Percentiles rank a stretch among this genome's conserved stretches.
These are phyloP conservation scores for Urocolius indicus DNA, from an alignment of 2,113 vertebrate species.

Conservation along the genomic window DNA sequence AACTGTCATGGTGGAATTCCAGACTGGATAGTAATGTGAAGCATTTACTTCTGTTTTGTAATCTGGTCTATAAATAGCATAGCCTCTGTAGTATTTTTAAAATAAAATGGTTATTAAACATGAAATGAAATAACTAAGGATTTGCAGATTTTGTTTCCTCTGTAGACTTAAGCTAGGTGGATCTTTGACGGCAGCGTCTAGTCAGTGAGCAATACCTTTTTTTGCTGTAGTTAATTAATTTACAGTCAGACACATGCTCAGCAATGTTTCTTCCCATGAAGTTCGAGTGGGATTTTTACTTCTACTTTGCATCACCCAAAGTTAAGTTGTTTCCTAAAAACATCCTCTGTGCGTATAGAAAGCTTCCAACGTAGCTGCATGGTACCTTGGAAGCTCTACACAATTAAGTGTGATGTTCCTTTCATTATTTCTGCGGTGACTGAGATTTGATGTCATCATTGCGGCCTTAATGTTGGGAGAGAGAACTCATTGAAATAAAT, in stretches of 20 bases:
- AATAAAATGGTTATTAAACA: not conserved
- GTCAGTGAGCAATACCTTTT: not conserved
- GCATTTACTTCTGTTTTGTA: not conserved
- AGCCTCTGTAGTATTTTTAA: not conserved
- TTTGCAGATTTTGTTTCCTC: not conserved
- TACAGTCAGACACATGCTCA: not conserved
- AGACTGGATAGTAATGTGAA: not conserved
- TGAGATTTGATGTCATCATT: not conserved
- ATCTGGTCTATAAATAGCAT: not conserved
- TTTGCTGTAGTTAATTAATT: not conserved
- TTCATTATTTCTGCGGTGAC: not conserved
- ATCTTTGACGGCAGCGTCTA: not conserved
- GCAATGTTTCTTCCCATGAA: not conserved
- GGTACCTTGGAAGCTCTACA: not conserved
- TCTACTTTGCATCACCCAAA: not conserved
- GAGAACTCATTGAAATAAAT: not conserved
- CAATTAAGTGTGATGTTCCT: not conserved
- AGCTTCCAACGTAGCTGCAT: not conserved
- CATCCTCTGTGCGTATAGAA: not conserved
- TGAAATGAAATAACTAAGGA: not conserved
- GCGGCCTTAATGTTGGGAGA: not conserved
- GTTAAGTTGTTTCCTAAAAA: not conserved
- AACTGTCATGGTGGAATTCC: not conserved
- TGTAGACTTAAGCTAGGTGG: not conserved
- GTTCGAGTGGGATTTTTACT: not conserved